These are phyloP conservation scores for Trachelus troglodyta DNA, from an alignment of 2,888 invertebrate species.

Conservation along the genomic window DNA sequence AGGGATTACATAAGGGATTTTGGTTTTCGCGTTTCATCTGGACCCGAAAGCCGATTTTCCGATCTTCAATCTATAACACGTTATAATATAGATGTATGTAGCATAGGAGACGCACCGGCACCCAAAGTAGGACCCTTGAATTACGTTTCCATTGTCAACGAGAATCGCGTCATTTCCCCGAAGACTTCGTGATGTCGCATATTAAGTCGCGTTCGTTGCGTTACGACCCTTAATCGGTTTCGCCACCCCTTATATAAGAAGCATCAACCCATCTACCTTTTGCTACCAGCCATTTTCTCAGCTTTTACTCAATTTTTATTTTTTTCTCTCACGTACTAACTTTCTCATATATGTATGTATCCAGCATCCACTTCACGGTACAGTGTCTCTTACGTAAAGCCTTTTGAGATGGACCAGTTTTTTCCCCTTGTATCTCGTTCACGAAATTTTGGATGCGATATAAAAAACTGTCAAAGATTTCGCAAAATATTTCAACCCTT, in stretches of 20 bases:
- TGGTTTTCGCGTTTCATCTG: conserved; percentile 63
- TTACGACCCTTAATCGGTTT: background rate
- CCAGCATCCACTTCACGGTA: background rate
- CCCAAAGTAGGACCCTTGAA: background rate
- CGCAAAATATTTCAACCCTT: conserved; percentile 21
- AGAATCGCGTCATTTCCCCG: conserved; percentile 25
- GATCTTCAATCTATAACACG: conserved; percentile 33
- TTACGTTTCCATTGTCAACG: background rate
- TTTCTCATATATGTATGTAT: background rate
- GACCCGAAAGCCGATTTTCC: conserved; percentile 63
- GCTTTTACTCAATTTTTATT: background rate
- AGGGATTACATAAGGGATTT: conserved; percentile 66
- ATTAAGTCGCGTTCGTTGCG: conserved; percentile 50
- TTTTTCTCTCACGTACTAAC: background rate
- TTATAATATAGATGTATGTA: background rate
- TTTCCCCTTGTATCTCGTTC: background rate
- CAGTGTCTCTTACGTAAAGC: background rate
- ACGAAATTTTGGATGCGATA: background rate
- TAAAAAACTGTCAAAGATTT: background rate
- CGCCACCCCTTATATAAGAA: background rate
- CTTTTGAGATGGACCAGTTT: background rate
- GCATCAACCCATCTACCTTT: background rate
- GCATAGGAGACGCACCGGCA: background rate
- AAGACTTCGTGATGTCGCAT: conserved; percentile 59
- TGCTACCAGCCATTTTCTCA: background rate